These are phyloP conservation scores for Mesorhabditis belari DNA, from an alignment of 2,888 invertebrate genomes.

Conservation along the genomic window DNA sequence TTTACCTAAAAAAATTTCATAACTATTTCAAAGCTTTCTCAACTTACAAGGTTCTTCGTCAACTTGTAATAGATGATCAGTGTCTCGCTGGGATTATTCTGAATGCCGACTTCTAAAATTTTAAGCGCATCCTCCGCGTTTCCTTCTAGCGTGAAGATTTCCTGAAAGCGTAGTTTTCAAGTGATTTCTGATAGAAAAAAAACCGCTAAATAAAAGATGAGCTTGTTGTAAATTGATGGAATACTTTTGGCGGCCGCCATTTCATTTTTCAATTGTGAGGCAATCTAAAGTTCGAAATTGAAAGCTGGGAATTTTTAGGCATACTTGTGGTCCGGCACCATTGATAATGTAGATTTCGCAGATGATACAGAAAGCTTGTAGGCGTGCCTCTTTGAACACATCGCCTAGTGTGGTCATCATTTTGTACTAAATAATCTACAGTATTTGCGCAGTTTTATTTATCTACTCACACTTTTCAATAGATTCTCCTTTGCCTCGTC, in stretches of 20 bases:
- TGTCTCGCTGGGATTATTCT: neutral
- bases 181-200: too few species aligned
- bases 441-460: neutral
- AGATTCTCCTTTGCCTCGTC: neutral
- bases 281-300: too few species aligned
- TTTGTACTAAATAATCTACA: neutral
- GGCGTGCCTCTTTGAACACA: neutral
- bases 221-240: too few species aligned
- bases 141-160: neutral
- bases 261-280: too few species aligned
- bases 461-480: neutral
- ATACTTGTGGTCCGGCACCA: too few species aligned
- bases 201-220: too few species aligned
- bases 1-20: neutral
- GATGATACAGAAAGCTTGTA: neutral
- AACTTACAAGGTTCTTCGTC: neutral
- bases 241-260: too few species aligned
- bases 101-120: neutral
- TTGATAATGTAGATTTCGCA: neutral
- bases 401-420: neutral
- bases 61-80: neutral
- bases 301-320: too few species aligned
- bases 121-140: neutral
- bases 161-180: too few species aligned
- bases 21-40: neutral